Percentiles rank a stretch among this genome's conserved stretches.
These are phyloP conservation scores for Drosophila parabipectinata DNA, from an alignment of 1,140 invertebrate genomes.

Conservation along the genomic window DNA sequence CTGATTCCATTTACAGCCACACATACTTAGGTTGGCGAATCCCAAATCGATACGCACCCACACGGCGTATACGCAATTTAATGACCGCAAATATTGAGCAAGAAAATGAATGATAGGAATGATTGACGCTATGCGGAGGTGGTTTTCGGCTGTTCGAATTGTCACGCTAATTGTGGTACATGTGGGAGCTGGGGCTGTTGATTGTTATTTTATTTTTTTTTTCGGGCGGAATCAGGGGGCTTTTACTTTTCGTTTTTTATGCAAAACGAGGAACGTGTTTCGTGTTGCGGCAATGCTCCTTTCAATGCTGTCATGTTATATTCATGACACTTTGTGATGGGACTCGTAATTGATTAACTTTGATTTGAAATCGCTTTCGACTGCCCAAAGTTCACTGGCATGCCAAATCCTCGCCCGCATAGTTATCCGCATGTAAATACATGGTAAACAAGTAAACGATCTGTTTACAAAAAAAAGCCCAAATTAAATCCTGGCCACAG, in stretches of 20 bases:
- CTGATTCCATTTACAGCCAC: background rate
- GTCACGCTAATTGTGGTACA: slow-evolving; percentile 75
- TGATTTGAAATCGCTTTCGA: slow-evolving; percentile 57
- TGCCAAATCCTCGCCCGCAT: slow-evolving; percentile 16
- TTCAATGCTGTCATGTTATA: slow-evolving; percentile 47
- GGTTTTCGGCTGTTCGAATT: slow-evolving; percentile 73
- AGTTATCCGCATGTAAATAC: slow-evolving; percentile 51
- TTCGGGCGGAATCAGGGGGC: background rate
- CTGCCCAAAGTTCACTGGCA: slow-evolving; percentile 44
- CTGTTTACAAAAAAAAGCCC: slow-evolving; percentile 31
- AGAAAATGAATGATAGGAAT: slow-evolving; percentile 21
- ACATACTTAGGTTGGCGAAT: background rate
- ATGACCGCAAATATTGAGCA: slow-evolving; percentile 55
- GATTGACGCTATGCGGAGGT: slow-evolving; percentile 39
- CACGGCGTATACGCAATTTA: slow-evolving; percentile 70
- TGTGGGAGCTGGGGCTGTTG: slow-evolving; percentile 46
- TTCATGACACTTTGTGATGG: slow-evolving; percentile 65
- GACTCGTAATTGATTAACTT: slow-evolving; percentile 72
- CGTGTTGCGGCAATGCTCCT: slow-evolving; percentile 33
- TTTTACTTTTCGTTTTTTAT: slow-evolving; percentile 18
- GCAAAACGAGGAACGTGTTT: slow-evolving; percentile 40
- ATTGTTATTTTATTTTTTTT: slow-evolving; percentile 26
- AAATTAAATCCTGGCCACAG: slow-evolving; percentile 40
- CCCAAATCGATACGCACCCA: slow-evolving; percentile 40
- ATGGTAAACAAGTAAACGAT: slow-evolving; percentile 51